Base-by-base conservation (phyloP, 2,797 vertebrate genomes). In the Buphagus erythrorhynchus region DNA sequence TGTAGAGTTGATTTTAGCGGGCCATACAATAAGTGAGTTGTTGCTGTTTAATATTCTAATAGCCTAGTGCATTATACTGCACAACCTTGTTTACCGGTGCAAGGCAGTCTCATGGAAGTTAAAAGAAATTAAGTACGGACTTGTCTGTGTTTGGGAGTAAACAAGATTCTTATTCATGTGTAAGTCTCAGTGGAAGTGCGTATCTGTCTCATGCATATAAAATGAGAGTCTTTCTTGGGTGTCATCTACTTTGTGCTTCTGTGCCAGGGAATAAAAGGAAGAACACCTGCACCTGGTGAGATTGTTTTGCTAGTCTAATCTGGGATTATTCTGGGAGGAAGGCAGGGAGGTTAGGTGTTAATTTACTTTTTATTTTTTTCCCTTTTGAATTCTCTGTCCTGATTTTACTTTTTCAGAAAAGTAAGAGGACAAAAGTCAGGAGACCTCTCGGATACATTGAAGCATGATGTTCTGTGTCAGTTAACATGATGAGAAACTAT, bases 121-220 rank as follows among this genome's bases (percentile, higher is more conserved):
- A 78, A 77, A 87, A 90, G 49, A 88, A 86, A 95, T 90, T 86
- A 87, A 92, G 95, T 86, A 49, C 4, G 11, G 48, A 17, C 71
- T 97, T 76, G 45, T 59, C 52, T 72, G 59, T 82, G 77, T 10
- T 38, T 84, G 67, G 65, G 52, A 79, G 57, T 96, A 96, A 94
- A 90, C 80, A 93, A 71, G 57, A 52, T 84, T 91, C 58, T 86
- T 95, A 88, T 90, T 67, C 52, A 21, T 38, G 40, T 68, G 3
- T 22, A 22, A 10, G 57, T 83, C 83, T 79, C 58, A 8, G 62
- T 89, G 81, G 78, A 93, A 67, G 40, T 72, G 36, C 3, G 0
- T 88, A 22, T 86, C 33, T 78, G 24, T 62, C 51, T 92, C 29
- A 36, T 89, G 88, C 71, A 67, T 88, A 74, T 69, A 49, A 92